Evolutionary conservation across 2,113 vertebrate genomes (phyloP), one percentile per base, ranked within the genome.

Genomic region (Enhydra lutris): DNA sequence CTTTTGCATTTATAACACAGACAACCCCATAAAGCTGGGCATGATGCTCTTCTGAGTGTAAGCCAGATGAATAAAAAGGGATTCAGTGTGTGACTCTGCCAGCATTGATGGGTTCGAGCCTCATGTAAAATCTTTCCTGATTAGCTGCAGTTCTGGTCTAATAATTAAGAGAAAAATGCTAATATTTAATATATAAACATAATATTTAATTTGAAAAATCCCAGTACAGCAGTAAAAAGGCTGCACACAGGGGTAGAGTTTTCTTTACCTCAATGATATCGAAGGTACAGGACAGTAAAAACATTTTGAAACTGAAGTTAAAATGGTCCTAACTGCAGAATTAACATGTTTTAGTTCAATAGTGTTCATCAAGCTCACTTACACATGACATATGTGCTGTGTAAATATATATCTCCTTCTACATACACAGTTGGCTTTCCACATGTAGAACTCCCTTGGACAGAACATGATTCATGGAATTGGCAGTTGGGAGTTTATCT

Each of bases 131-230:
- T 26, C 59, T 91, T 98, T 96, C 81, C 61, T 85, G 94, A 69
- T 96, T 67, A 97, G 78, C 74, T 95, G 94, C 97, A 93, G 73
- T 61, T 84, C 39, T 97, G 78, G 23, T 8, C 78, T 97, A 87
- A 76, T 57, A 97, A 95, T 86, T 79, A 97, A 83, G 98, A 96
- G 96, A 84, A 96, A 97, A 98, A 98, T 76, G 21, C 80, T 94
- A 97, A 89, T 98, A 97, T 98, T 98, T 98, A 98, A 97, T 96
- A 89, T 89, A 97, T 97, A 98, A 98, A 95, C 91, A 95, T 97
- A 98, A 98, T 98, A 98, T 98, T 99, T 98, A 96, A 98, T 95
- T 98, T 98, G 97, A 89, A 97, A 97, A 82, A 98, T 96, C 85
- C 97, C 87, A 91, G 29, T 80, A 87, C 45, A 95, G 82, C 36